These are phyloP conservation scores for Aix galericulata DNA, from an alignment of 2,113 vertebrate species.

Conservation along the genomic window DNA sequence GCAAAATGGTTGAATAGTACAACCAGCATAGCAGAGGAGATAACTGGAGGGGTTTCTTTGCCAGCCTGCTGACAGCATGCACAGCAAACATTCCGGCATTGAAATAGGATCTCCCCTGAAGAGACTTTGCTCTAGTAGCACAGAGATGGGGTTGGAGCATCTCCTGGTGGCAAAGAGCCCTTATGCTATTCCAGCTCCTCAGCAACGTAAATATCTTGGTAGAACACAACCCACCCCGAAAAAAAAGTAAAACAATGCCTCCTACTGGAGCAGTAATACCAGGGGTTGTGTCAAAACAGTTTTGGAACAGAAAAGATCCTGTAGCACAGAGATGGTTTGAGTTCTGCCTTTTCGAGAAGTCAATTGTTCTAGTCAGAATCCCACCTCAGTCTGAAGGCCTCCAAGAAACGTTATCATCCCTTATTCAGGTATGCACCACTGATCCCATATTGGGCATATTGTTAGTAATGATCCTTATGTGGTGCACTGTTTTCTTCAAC, in stretches of 20 bases:
- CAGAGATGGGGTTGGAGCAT: rapidly evolving
- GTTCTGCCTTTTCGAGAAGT: too few relatives aligned
- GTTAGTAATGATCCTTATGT: not conserved
- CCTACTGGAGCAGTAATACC: not conserved
- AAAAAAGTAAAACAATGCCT: not conserved
- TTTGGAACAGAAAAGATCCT: not conserved
- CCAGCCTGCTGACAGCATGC: not conserved
- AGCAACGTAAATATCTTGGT: rapidly evolving
- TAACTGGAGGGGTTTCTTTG: not conserved
- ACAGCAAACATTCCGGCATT: not conserved
- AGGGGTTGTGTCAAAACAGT: too few relatives aligned
- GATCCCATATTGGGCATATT: rapidly evolving
- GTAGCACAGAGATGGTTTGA: rapidly evolving
- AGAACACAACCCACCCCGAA: not conserved
- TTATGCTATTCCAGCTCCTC: not conserved
- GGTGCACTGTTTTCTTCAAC: not conserved
- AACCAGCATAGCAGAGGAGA: rapidly evolving
- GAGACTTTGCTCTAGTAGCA: not conserved
- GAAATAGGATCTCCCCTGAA: rapidly evolving
- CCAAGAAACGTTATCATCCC: not conserved
- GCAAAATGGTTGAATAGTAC: rapidly evolving
- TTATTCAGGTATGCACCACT: not conserved
- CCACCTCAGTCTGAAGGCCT: not conserved
- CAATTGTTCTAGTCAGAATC: rapidly evolving
- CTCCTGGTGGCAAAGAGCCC: not conserved